Evolutionary conservation across 2,888 invertebrate genomes (phyloP).

Genomic region (Mylabris sibirica): DNA sequence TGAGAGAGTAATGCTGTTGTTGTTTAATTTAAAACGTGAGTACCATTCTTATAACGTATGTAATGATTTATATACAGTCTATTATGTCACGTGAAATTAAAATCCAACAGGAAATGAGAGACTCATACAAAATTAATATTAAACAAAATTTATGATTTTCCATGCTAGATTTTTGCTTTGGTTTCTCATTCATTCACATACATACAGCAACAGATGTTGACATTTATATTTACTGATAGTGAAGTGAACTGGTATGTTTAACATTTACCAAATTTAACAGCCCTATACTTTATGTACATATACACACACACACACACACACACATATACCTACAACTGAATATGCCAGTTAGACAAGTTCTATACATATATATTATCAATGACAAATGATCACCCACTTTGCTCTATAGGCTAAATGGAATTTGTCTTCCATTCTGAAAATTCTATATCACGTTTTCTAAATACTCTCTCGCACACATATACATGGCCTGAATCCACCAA

Average conservation of each 20-base stretch:
- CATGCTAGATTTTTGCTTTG: not conserved
- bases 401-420: not conserved
- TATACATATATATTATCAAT: constrained; percentile 3
- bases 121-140: not conserved
- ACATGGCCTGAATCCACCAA: not conserved
- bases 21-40: constrained; percentile 13
- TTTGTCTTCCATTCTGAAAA: constrained; percentile 2
- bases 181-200: not conserved
- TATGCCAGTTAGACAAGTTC: not conserved
- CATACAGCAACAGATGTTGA: constrained; percentile 30
- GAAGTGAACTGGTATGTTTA: constrained; percentile 32
- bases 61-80: not conserved
- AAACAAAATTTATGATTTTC: not conserved
- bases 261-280: constrained; percentile 20
- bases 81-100: not conserved
- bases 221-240: constrained; percentile 29
- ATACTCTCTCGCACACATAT: not conserved
- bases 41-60: not conserved
- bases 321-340: not conserved
- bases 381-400: constrained; percentile 6
- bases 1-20: not conserved
- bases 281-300: not conserved
- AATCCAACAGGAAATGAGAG: not conserved
- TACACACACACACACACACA: not conserved
- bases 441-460: constrained; percentile 9